Conservation (phyloP, 2,113 vertebrate genomes). For the Pterocles gutturalis region DNA sequence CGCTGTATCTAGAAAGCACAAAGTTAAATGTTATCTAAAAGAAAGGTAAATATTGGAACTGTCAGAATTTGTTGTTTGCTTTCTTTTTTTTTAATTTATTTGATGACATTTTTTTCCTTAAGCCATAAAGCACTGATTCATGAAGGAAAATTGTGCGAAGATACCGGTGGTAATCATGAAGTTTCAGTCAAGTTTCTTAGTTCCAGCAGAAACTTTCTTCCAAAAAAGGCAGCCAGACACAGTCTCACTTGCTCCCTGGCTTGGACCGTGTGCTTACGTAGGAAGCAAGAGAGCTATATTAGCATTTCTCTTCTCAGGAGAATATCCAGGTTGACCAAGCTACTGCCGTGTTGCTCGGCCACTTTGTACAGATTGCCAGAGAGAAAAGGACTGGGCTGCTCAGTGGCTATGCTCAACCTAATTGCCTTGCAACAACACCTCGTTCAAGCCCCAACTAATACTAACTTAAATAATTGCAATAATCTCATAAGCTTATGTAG, state of each 20-base stretch:
- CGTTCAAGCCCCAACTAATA: background rate
- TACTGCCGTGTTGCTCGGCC: fast-evolving
- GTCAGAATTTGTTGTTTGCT: background rate
- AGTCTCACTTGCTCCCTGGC: background rate
- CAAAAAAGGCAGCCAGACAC: background rate
- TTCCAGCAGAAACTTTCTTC: background rate
- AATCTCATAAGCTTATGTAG: background rate
- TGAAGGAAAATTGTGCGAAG: background rate
- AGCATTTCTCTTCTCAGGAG: background rate
- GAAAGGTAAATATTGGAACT: background rate
- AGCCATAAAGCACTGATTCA: background rate
- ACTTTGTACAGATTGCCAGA: background rate
- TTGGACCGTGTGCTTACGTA: fast-evolving
- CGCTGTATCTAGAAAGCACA: background rate
- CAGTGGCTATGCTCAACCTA: background rate
- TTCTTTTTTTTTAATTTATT: background rate
- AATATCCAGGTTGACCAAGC: background rate
- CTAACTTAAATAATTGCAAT: background rate
- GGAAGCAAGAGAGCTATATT: background rate
- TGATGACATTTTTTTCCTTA: background rate
- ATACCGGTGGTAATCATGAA: background rate
- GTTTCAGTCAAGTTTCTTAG: background rate
- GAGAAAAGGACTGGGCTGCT: background rate
- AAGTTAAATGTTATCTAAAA: background rate
- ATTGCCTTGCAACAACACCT: background rate